Conservation (phyloP, 2,888 invertebrate species). For the Abscondita cerata region DNA sequence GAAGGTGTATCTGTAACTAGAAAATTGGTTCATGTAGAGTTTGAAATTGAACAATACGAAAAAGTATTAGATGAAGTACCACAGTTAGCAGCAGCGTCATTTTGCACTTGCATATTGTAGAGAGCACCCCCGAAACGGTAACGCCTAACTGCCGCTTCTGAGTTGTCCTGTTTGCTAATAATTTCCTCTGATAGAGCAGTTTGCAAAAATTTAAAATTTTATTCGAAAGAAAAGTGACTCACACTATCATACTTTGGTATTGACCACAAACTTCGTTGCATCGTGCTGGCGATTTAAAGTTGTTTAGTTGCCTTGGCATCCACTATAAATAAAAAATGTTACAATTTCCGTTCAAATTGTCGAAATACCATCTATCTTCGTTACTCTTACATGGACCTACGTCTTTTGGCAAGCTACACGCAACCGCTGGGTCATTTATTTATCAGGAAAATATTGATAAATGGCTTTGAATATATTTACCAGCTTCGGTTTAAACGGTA, state of each 20-base stretch:
- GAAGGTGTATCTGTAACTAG: slow-evolving; percentile 19
- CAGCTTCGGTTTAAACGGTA: slow-evolving; percentile 38
- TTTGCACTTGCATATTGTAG: slow-evolving; percentile 48
- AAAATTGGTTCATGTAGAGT: neutral
- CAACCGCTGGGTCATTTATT: slow-evolving; percentile 21
- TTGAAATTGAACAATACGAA: neutral
- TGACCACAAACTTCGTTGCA: slow-evolving; percentile 72
- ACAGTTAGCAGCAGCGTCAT: slow-evolving; percentile 43
- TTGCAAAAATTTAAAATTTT: slow-evolving; percentile 27
- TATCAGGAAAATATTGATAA: no score
- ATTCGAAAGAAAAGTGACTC: neutral
- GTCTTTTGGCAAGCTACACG: slow-evolving; percentile 68
- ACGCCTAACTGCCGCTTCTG: slow-evolving; percentile 53
- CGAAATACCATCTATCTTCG: slow-evolving; percentile 85
- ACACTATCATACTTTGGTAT: slow-evolving; percentile 58
- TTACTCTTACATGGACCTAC: slow-evolving; percentile 81
- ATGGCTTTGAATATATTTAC: slow-evolving; percentile 24
- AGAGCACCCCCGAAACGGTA: slow-evolving; percentile 52
- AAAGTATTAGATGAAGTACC: slow-evolving; percentile 23
- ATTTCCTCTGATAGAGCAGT: slow-evolving; percentile 50
- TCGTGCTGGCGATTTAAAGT: slow-evolving; percentile 76
- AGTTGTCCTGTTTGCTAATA: slow-evolving; percentile 52
- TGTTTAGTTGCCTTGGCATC: slow-evolving; percentile 91
- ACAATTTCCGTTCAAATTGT: slow-evolving; percentile 73
- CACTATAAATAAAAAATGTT: slow-evolving; percentile 87